These are phyloP conservation scores for Epirrhoe tristata DNA, from an alignment of 2,888 invertebrate species.

Conservation along the genomic window DNA sequence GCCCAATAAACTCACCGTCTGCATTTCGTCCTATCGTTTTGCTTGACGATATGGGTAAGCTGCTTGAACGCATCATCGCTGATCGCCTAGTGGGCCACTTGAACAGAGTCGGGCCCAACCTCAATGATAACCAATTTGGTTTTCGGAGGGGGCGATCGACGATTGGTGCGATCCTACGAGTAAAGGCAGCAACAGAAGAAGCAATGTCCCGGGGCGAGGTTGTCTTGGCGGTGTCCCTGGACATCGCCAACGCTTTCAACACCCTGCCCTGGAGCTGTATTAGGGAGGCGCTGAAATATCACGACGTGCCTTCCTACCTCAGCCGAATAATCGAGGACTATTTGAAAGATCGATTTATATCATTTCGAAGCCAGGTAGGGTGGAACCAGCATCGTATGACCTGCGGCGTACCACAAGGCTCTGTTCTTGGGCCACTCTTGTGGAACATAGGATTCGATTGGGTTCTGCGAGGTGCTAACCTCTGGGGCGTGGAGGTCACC, in stretches of 20 bases:
- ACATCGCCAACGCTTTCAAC: background rate
- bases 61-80: background rate
- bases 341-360: too few species aligned
- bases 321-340: too few species aligned
- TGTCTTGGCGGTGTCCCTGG: background rate
- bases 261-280: too few species aligned
- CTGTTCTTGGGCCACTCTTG: too few species aligned
- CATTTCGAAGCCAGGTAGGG: too few species aligned
- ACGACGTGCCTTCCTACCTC: too few species aligned
- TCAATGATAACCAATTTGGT: background rate
- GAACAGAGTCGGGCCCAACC: background rate
- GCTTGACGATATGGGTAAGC: background rate
- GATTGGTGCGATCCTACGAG: background rate
- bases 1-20: background rate
- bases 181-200: background rate
- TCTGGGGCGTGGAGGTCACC: too few species aligned
- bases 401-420: too few species aligned
- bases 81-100: background rate
- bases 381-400: too few species aligned
- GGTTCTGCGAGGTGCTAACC: too few species aligned
- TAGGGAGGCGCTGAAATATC: too few species aligned
- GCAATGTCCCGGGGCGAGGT: background rate
- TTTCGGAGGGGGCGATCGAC: conserved; percentile 9
- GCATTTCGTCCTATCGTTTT: background rate
- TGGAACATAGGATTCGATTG: too few species aligned